Base-by-base conservation (phyloP, 1,140 invertebrate genomes). In the Drosophila lowei region DNA sequence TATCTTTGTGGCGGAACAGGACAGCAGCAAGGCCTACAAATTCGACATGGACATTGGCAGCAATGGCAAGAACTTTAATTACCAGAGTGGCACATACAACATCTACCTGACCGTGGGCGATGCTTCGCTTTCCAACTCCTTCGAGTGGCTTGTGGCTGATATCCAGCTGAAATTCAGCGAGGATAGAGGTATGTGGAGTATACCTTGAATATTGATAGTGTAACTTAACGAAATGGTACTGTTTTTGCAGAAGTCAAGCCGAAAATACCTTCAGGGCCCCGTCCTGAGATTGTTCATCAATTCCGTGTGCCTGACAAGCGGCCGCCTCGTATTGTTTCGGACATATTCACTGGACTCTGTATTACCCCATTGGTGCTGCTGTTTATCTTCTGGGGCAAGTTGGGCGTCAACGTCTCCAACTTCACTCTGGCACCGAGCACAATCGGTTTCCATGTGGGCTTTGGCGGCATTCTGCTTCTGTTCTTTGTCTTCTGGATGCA, bases 231-330 rank as follows among this genome's bases (percentile, higher is more conserved):
- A 48, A 56, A n/a, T 8, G 3, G 7, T 9, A 8, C 6, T 0
- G 4, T 38, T n/a, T 47, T 78, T 88, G 21, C 64, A 58, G 79
- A 65, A 25, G 68, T 72, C 64, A 93, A 92, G 34, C 18, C 75
- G 3, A 92, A 92, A 15, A 85, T 81, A 60, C 48, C 49, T 44
- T 78, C 50, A 90, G 90, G 89, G 78, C 93, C 95, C 13, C 96
- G 97, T 90, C 95, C 96, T 3, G 97, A 98, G 93, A 98, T 99
- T 74, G 93, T 95, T 93, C 98, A 99, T 92, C 92, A 95, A 92
- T 99, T 99, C 94, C 95, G 98, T 34, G 94, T 95, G 90, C 96
- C 98, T 9, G 98, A 99, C 91, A 96, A 96, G 79, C 94, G 98
- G 48, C 98, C 99, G 47, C 94, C 98, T 11, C 94, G 94, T 47